Percentiles rank a stretch among this genome's conserved stretches.
Conservation (phyloP, 2,113 vertebrate species). For the Donacobius atricapilla region DNA sequence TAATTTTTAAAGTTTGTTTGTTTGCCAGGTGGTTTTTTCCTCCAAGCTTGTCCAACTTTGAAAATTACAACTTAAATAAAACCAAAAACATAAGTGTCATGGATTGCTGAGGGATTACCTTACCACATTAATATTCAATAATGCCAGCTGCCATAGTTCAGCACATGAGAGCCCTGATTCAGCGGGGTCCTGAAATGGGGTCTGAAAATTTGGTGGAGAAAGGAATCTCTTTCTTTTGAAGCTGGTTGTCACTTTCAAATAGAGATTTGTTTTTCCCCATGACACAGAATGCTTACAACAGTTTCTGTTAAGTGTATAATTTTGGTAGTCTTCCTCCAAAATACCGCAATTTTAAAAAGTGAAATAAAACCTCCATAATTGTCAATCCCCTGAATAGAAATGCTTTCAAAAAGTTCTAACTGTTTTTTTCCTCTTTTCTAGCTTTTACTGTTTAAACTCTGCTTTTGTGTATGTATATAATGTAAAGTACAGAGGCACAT, state of each 20-base stretch:
- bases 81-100: conserved; percentile 55
- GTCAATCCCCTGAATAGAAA: background rate
- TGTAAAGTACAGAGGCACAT: background rate
- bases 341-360: background rate
- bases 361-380: background rate
- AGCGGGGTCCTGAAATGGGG: background rate
- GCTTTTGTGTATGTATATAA: background rate
- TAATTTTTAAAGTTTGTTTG: conserved; percentile 62
- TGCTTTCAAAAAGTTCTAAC: background rate
- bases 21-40: conserved; percentile 58
- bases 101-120: conserved; percentile 36
- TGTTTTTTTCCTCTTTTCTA: background rate
- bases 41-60: conserved; percentile 36
- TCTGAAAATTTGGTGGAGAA: background rate
- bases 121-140: conserved; percentile 46
- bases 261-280: background rate
- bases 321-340: background rate
- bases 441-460: background rate
- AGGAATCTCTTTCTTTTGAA: background rate
- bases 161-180: background rate
- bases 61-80: conserved; percentile 63
- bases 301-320: background rate
- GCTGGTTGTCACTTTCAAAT: background rate
- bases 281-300: background rate
- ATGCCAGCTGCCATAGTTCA: conserved; percentile 16